Base-by-base conservation (phyloP, 2,888 invertebrate genomes). In the Azorinus chamasolen region DNA sequence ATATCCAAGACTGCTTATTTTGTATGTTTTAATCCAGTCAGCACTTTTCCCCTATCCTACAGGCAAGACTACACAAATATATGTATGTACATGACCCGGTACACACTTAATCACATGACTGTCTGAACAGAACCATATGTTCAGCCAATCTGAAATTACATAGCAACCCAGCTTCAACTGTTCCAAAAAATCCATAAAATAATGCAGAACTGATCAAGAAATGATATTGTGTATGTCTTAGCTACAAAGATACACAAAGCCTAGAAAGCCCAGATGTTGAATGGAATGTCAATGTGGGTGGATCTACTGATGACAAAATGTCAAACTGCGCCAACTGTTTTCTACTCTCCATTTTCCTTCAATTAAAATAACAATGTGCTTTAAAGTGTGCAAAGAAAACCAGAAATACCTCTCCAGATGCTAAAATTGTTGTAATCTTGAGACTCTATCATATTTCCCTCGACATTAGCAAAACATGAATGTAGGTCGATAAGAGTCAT, bases 401-500 rank as follows among this genome's bases (percentile, higher is more conserved):
- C 80, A 80, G 54, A 80, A 77, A 86, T 86, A 88, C 87, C 87
- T 88, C 84, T 87, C 88, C 87, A 87, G 72, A 87, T 84, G 85
- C 80, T 83, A 86, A 85, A 86, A 86, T 82, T 86, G 76, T 65
- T 84, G 81, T 81, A 82, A 69, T 87, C 85, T 79, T 79, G 83
- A 69, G 78, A 78, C 73, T 87, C 85, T 69, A 80, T 80, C 86
- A 85, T 84, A 76, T 83, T 82, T 81, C 83, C 87, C 75, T 86
- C 78, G 69, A 86, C 81, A 83, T 84, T 88, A 76, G 74, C 79
- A 71, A 82, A 77, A 81, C 80, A 83, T 79, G 83, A 85, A 87
- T 87, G 86, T 84, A 89, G 87, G 88, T 89, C 88, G 87, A 87
- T 81, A 72, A 87, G 84, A 84, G 88, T 89, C 88, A 88, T 88